Evolutionary conservation across 2,888 invertebrate species (phyloP).

Genomic region (Drosophila setosimentum): DNA sequence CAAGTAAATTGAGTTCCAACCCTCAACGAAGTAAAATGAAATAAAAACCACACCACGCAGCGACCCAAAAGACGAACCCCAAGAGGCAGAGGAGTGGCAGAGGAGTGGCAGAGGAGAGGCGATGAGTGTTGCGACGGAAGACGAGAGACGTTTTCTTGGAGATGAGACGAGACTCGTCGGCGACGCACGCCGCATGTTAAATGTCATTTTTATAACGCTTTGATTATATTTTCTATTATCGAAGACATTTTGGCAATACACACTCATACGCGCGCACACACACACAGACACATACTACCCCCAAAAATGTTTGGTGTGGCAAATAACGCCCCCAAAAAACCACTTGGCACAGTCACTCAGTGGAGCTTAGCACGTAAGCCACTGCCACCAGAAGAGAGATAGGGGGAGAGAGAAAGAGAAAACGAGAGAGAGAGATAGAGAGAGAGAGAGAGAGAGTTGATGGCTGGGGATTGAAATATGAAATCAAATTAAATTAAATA

Average conservation of each 20-base stretch:
- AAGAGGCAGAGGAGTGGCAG: conserved; percentile 2
- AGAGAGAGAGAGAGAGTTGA: not conserved
- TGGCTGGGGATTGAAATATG: conserved; percentile 38
- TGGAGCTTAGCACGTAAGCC: conserved; percentile 54
- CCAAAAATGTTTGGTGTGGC: conserved; percentile 28
- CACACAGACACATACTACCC: conserved; percentile 48
- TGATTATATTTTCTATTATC: conserved; percentile 82
- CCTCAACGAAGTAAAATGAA: conserved; percentile 77
- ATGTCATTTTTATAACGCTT: conserved; percentile 81
- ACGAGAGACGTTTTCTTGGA: conserved; percentile 4
- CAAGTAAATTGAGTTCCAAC: conserved; percentile 82
- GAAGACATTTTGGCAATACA: conserved; percentile 73
- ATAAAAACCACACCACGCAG: conserved; percentile 75
- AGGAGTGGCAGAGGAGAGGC: conserved; percentile 1
- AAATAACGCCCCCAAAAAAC: conserved; percentile 14
- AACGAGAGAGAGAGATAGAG: conserved; percentile 5
- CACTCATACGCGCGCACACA: conserved; percentile 35
- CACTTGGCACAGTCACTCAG: conserved; percentile 44
- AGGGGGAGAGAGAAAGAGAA: not conserved
- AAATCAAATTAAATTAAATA: conserved; percentile 81
- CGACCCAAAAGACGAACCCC: conserved; percentile 36
- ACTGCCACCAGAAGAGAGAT: conserved; percentile 16
- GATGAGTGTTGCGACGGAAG: conserved; percentile 4
- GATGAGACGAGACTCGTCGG: conserved; percentile 63
- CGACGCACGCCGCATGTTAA: conserved; percentile 80